These are phyloP conservation scores for Ceratina australensis DNA, from an alignment of 1,140 invertebrate genomes.

Conservation along the genomic window DNA sequence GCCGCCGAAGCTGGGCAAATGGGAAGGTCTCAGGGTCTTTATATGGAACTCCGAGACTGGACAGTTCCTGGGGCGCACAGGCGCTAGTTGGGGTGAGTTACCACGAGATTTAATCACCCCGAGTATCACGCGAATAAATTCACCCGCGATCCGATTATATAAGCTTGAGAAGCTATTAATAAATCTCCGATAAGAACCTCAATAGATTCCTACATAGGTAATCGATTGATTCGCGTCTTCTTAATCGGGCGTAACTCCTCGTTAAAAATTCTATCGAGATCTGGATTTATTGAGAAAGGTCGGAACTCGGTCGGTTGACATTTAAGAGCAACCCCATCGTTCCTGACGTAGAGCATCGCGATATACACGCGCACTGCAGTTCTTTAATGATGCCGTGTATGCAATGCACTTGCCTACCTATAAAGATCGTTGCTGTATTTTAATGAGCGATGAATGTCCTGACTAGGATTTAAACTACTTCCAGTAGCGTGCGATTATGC, in stretches of 20 bases:
- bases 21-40: slow-evolving; percentile 91
- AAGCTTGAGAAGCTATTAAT: no score
- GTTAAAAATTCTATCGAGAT: no score
- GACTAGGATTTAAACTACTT: slow-evolving; percentile 26
- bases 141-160: no score
- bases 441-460: background rate
- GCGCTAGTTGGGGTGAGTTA: slow-evolving; percentile 93
- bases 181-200: no score
- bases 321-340: slow-evolving; percentile 14
- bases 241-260: no score
- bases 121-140: background rate
- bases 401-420: background rate
- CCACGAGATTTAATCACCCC: slow-evolving; percentile 6
- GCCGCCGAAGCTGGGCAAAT: slow-evolving; percentile 89
- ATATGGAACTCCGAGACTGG: slow-evolving; percentile 93
- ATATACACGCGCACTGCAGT: slow-evolving; percentile 39
- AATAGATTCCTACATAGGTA: no score
- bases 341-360: slow-evolving; percentile 31
- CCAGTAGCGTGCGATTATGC: no score
- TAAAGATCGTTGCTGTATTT: slow-evolving; percentile 20
- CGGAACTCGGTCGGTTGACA: background rate
- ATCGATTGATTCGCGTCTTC: no score
- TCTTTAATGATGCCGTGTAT: slow-evolving; percentile 9
- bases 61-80: slow-evolving; percentile 92
- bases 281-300: background rate